Evolutionary conservation across 2,888 invertebrate species (phyloP).

Genomic region (Pemphredon lugubris): DNA sequence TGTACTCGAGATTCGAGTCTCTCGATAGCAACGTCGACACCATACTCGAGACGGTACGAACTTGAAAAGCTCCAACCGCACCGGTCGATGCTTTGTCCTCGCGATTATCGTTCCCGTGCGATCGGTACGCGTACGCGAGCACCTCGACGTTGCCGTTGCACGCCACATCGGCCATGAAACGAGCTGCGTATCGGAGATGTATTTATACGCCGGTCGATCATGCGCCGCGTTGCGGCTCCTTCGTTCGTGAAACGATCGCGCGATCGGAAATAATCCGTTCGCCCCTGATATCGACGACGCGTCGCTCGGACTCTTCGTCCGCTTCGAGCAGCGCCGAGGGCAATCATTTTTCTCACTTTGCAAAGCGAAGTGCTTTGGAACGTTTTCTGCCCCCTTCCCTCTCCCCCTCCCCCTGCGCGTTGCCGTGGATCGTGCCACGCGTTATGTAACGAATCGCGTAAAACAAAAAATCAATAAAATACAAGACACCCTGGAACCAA

Average conservation of each 20-base stretch:
- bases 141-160: conserved; percentile 19
- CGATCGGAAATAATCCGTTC: conserved; percentile 50
- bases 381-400: too few species aligned
- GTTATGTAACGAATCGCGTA: too few species aligned
- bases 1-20: too few species aligned
- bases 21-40: too few species aligned
- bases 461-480: too few species aligned
- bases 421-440: too few species aligned
- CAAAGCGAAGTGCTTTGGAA: too few species aligned
- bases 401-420: too few species aligned
- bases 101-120: neutral
- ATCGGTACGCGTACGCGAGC: conserved; percentile 1
- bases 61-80: too few species aligned
- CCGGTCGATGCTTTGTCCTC: neutral
- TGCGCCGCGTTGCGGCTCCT: conserved; percentile 49
- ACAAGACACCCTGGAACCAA: too few species aligned
- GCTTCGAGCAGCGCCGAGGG: neutral
- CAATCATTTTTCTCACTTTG: conserved; percentile 4
- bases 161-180: conserved; percentile 61
- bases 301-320: neutral
- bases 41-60: too few species aligned
- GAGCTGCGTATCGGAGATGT: conserved; percentile 50
- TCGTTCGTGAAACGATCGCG: conserved; percentile 46
- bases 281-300: neutral
- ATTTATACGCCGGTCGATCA: conserved; percentile 60